A percentile compares a stretch with the other conserved stretches of the same genome.
phyloP scores from a whole-genome alignment of 2,113 vertebrate genomes.

The Phoenicopterus ruber region DNA sequence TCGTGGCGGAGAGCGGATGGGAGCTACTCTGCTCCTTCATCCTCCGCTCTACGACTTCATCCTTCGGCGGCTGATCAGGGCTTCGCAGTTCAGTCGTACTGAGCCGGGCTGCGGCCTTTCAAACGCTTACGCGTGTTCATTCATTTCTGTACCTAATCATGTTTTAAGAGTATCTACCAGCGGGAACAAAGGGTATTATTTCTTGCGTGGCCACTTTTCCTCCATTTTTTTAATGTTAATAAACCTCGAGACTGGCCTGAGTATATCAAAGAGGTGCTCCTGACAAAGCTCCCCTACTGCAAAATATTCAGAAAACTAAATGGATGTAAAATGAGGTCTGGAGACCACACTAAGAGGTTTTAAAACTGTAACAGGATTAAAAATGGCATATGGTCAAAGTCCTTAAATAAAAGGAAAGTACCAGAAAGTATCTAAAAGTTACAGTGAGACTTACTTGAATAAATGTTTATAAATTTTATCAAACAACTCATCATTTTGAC shows the following conservation, averaged over 20 bases:
- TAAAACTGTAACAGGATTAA: neutral
- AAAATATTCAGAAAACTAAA: conserved; percentile 2
- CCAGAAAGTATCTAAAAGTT: conserved; percentile 27
- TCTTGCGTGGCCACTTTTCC: neutral
- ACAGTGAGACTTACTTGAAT: conserved; percentile 23
- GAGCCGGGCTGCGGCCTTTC: neutral
- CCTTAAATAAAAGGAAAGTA: conserved; percentile 42
- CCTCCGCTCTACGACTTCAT: neutral
- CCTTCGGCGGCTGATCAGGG: neutral
- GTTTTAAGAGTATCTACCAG: neutral
- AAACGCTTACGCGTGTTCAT: neutral
- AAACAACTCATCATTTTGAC: conserved; percentile 49
- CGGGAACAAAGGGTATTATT: neutral
- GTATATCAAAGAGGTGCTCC: neutral
- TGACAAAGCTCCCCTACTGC: neutral
- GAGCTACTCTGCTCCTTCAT: neutral
- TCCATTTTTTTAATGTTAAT: neutral
- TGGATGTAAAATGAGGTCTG: neutral
- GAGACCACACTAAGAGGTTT: conserved; percentile 6
- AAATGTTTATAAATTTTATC: conserved; percentile 49
- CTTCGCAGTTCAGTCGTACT: neutral
- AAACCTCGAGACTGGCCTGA: neutral
- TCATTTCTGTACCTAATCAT: neutral
- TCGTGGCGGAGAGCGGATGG: neutral
- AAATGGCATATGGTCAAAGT: neutral